Percentiles rank a stretch among this genome's conserved stretches.
These are phyloP conservation scores for Gymnarchus niloticus DNA, from an alignment of 2,113 vertebrate genomes.

Conservation along the genomic window DNA sequence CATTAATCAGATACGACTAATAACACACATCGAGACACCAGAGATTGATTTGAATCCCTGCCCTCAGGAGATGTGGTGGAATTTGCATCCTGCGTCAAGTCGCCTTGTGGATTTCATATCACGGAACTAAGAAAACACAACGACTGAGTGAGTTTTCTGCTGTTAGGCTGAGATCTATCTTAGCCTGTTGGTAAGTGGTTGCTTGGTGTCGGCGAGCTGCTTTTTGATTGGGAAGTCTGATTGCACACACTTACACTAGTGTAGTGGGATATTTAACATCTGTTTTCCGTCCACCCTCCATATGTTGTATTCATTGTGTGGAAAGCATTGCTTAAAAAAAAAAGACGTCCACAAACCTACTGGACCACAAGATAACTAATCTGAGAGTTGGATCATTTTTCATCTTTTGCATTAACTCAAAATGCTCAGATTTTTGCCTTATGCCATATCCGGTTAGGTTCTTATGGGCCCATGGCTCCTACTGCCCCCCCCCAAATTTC, in stretches of 20 bases:
- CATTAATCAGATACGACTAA: conserved; percentile 59
- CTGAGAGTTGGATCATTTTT: background rate
- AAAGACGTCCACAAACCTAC: background rate
- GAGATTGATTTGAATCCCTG: conserved; percentile 33
- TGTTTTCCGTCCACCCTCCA: conserved; percentile 1
- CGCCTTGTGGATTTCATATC: background rate
- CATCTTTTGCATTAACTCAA: background rate
- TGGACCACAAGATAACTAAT: background rate
- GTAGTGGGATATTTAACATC: conserved; percentile 1
- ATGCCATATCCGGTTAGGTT: too few relatives aligned
- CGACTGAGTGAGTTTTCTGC: background rate
- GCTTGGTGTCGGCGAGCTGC: conserved; percentile 19
- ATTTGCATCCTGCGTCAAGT: conserved; percentile 12
- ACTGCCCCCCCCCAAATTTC: too few relatives aligned
- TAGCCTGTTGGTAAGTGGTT: conserved; percentile 27
- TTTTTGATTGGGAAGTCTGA: conserved; percentile 6
- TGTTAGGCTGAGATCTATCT: background rate
- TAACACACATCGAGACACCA: conserved; percentile 36
- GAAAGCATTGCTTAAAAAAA: background rate
- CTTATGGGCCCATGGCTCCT: too few relatives aligned
- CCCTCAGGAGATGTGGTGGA: conserved; percentile 13
- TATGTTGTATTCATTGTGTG: background rate
- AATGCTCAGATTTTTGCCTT: background rate
- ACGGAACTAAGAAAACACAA: conserved; percentile 1
- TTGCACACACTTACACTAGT: background rate